Base-by-base conservation (phyloP, 2,888 invertebrate genomes). In the Latrodectus hesperus region DNA sequence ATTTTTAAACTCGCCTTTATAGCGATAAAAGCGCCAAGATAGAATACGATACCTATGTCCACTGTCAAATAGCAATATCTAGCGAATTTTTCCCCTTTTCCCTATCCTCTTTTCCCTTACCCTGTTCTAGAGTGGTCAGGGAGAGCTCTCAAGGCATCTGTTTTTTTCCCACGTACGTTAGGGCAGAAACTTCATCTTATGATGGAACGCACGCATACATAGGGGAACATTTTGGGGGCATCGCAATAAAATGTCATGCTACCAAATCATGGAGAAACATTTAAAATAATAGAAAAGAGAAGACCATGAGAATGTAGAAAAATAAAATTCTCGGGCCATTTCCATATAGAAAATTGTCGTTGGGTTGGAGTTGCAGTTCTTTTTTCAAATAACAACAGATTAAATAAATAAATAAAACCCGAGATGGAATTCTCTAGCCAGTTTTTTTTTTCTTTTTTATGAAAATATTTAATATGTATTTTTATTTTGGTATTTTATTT, bases 11-110 rank as follows among this genome's bases (percentile, higher is more conserved):
- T 38, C 65, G 65, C 80, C 71, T 75, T 65, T n/a, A 12, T 14
- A 17, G 67, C 55, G 73, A 22, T 77, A 71, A 10, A 4, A 10
- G 10, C 67, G 86, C 86, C 86, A 82, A 84, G 9, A 5, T 11
- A 4, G 49, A 64, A 10, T 55, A 0, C 49, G 67, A 65, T 65
- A 17, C 49, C 70, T 65, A 71, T 81, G 86, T 77, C 81, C 81
- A 81, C 86, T 87, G 86, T 77, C 81, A 87, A 87, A 87, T 87
- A 77, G 86, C 86, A 87, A 87, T 87, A 87, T 87, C 86, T 87
- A 77, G 76, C 73, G 86, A 81, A 81, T 82, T 87, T 77, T 76
- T 77, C 86, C 81, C 51, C 86, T 73, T 80, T 72, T 87, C 72
- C n/a, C n/a, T 60, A 16, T 60, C 55, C 16, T 55, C 55, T 55